Evolutionary conservation across 2,888 invertebrate species (phyloP), one percentile per base, ranked within the genome.

Genomic region (Diadegma fenestrale): DNA sequence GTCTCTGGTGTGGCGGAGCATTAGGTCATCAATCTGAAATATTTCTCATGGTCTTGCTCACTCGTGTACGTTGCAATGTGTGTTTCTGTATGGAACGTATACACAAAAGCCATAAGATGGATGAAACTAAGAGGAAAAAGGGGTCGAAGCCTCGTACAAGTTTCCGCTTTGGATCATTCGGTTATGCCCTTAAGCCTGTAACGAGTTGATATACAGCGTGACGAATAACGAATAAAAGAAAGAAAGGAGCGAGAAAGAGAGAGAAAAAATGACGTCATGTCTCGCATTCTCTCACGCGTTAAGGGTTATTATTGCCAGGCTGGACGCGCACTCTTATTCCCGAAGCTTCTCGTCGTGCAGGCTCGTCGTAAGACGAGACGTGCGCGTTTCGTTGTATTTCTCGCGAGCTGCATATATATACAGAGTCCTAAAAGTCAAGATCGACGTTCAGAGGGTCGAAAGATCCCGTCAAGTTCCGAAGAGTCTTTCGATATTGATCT

Each of bases 281-380:
- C 68, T 83, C 84, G 88, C 92, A 93, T 93, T 92, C 93, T 91
- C 92, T 92, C 93, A 93, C 93, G 92, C 91, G 88, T 91, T 92
- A 90, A 88, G 93, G 91, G 90, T 92, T 92, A 91, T 93, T 92
- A 93, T 92, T 91, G 91, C 89, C 88, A 87, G 87, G 91, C 90
- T 90, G 89, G 91, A 92, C 91, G 92, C 92, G 91, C 92, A 92
- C 90, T 92, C 89, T 90, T 89, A 90, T 92, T 91, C 90, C 43
- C 79, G 82, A 79, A 75, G 73, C 61, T 75, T 45, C 26, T 80
- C 43, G 22, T 51, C 69, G 78, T 69, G 69, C 78, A 78, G 78
- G 45, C 78, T 69, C 58, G 78, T 41, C 22, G 76, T 73, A 81
- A 81, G 78, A 78, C 77, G 81, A 84, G 68, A 48, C 73, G 77